phyloP scores from a whole-genome alignment of 1,140 invertebrate genomes.

The Idris sp. region DNA sequence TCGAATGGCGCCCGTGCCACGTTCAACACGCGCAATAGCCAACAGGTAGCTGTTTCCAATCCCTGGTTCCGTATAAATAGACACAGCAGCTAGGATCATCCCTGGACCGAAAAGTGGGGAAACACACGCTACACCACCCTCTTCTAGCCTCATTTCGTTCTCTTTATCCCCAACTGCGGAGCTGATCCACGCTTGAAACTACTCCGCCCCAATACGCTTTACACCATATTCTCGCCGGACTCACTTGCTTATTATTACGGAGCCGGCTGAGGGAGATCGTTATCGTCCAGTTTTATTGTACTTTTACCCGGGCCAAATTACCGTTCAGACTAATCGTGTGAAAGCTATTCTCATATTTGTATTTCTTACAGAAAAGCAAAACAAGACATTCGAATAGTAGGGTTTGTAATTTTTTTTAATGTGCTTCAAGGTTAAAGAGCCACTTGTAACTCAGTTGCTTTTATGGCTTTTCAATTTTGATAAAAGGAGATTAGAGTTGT shows the following conservation, averaged over 20 bases:
- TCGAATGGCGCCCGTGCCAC: slow-evolving; percentile 44
- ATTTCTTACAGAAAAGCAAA: too few species aligned
- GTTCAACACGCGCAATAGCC: slow-evolving; percentile 59
- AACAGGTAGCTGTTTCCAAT: slow-evolving; percentile 73
- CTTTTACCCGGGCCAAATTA: slow-evolving; percentile 1
- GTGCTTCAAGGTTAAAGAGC: too few species aligned
- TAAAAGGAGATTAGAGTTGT: too few species aligned
- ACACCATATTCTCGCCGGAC: slow-evolving; percentile 29
- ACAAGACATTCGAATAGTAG: too few species aligned
- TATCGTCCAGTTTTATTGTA: slow-evolving; percentile 6
- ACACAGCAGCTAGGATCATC: slow-evolving; percentile 72
- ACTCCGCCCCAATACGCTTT: slow-evolving; percentile 28
- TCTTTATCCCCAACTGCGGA: slow-evolving; percentile 56
- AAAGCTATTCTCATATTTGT: too few species aligned
- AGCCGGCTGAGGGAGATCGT: slow-evolving; percentile 16
- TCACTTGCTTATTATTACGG: slow-evolving; percentile 31
- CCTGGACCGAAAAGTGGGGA: slow-evolving; percentile 66
- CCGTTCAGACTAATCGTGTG: too few species aligned
- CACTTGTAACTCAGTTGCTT: too few species aligned
- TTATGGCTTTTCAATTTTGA: too few species aligned
- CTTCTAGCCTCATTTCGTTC: slow-evolving; percentile 53
- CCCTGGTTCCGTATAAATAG: slow-evolving; percentile 72
- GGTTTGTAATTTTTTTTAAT: too few species aligned
- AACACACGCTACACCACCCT: slow-evolving; percentile 37
- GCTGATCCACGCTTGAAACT: slow-evolving; percentile 33